A percentile compares a stretch with the other conserved stretches of the same genome.
phyloP scores from a whole-genome alignment of 2,888 invertebrate species.

The Pristionchus exspectatus region DNA sequence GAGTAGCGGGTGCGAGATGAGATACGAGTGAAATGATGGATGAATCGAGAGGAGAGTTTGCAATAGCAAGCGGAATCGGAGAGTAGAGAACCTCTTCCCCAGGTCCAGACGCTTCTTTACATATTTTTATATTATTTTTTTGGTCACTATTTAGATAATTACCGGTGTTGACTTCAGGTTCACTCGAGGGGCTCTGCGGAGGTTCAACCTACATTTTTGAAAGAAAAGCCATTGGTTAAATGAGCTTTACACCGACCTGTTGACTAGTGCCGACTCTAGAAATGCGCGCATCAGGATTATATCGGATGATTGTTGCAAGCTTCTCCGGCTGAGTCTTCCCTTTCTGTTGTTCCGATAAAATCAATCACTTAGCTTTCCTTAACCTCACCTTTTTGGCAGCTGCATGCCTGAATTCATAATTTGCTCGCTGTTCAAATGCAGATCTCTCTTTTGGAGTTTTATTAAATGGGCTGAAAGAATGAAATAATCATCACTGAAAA shows the following conservation, averaged over 20 bases:
- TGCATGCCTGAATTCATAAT: neutral
- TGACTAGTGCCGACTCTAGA: neutral
- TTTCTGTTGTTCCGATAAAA: neutral
- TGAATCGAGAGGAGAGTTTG: constrained; percentile 33
- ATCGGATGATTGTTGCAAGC: neutral
- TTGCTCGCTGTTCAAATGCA: constrained; percentile 16
- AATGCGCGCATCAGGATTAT: neutral
- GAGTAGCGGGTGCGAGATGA: constrained; percentile 36
- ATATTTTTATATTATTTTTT: neutral
- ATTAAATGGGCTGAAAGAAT: constrained; percentile 15
- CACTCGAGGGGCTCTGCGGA: neutral
- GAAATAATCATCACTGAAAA: neutral
- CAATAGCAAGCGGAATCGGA: constrained; percentile 23
- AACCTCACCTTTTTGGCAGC: neutral
- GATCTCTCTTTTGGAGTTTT: neutral
- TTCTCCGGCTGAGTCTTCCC: neutral
- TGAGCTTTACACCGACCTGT: neutral
- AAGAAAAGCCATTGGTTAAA: neutral
- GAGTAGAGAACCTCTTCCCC: neutral
- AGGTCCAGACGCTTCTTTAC: neutral
- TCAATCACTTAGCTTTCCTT: too few species aligned
- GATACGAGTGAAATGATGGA: constrained; percentile 7
- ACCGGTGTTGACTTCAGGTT: neutral
- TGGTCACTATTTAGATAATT: neutral
- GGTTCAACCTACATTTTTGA: neutral